Evolutionary conservation across 1,140 invertebrate species (phyloP).

Genomic region (Panulirus ornatus): DNA sequence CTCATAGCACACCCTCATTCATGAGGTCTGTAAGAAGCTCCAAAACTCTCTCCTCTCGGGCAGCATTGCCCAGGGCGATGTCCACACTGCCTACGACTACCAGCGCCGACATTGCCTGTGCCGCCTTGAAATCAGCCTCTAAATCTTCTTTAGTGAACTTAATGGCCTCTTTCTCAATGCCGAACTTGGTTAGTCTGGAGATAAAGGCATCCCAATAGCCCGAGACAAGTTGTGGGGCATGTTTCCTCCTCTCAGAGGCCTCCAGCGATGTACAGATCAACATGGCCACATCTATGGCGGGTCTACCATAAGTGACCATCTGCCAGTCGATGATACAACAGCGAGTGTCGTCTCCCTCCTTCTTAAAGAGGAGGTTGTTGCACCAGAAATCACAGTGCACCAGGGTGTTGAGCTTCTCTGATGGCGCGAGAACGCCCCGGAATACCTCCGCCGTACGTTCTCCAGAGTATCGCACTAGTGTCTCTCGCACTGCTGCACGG

Average conservation of each 20-base stretch:
- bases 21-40: conserved; percentile 55
- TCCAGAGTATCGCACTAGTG: conserved; percentile 37
- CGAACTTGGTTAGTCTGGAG: conserved; percentile 50
- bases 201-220: conserved; percentile 59
- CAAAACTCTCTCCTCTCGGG: conserved; percentile 50
- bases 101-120: conserved; percentile 50
- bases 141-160: conserved; percentile 57
- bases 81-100: conserved; percentile 64
- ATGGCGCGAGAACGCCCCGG: conserved; percentile 34
- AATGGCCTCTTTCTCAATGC: conserved; percentile 21
- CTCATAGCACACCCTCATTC: conserved; percentile 50
- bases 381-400: conserved; percentile 70
- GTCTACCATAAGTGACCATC: conserved; percentile 61
- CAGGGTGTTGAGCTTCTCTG: conserved; percentile 55
- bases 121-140: conserved; percentile 49
- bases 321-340: conserved; percentile 70
- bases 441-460: conserved; percentile 18
- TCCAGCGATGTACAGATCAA: conserved; percentile 48
- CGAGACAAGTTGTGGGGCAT: conserved; percentile 18
- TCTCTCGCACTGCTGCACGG: conserved; percentile 38
- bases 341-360: conserved; percentile 34
- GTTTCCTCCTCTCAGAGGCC: conserved; percentile 42
- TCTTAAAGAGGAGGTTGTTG: conserved; percentile 65
- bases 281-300: conserved; percentile 60
- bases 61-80: conserved; percentile 53